phyloP scores from a whole-genome alignment of 2,113 vertebrate genomes.

The Hippopotamus amphibius region DNA sequence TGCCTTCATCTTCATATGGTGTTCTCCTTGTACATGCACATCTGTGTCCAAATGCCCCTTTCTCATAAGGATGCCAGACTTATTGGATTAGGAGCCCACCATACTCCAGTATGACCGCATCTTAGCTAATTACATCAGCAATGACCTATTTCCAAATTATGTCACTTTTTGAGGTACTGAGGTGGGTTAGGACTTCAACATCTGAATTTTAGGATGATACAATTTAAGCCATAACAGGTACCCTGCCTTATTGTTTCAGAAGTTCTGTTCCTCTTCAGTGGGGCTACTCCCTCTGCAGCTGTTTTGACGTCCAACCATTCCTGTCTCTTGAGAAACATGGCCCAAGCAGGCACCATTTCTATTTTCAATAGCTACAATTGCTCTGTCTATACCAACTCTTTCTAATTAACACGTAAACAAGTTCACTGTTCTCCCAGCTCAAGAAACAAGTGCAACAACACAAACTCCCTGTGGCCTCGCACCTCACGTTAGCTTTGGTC shows the following conservation, averaged over 20 bases:
- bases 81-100: neutral
- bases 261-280: neutral
- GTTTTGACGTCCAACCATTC: neutral
- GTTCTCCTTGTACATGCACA: rapidly evolving
- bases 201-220: neutral
- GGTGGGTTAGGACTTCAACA: neutral
- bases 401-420: neutral
- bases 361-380: neutral
- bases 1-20: neutral
- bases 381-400: neutral
- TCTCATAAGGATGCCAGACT: neutral
- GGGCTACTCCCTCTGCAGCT: no score
- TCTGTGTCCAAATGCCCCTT: neutral
- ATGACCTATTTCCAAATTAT: neutral
- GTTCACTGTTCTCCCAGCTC: neutral
- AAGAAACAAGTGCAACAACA: neutral
- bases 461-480: no score
- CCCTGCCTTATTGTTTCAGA: neutral
- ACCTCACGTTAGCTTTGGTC: rapidly evolving
- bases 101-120: neutral
- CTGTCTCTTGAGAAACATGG: neutral
- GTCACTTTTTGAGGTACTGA: neutral
- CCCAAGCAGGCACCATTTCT: neutral
- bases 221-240: neutral
- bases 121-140: neutral